phyloP scores from a whole-genome alignment of 2,888 invertebrate species.

The Pandemis corylana region DNA sequence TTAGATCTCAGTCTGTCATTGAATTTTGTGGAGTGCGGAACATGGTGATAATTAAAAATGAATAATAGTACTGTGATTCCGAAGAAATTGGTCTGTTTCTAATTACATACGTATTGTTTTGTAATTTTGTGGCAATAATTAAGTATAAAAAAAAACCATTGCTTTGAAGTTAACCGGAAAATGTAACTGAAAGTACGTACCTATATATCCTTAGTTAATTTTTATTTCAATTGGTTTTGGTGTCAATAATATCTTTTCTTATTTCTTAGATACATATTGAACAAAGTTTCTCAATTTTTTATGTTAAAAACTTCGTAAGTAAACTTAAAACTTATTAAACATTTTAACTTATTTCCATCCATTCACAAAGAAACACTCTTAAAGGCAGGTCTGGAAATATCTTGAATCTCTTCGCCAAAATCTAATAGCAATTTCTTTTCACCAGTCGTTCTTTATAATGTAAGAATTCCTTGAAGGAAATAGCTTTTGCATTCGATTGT shows the following conservation, averaged over 20 bases:
- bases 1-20: constrained; percentile 68
- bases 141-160: not conserved
- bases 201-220: not conserved
- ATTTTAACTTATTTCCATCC: constrained; percentile 17
- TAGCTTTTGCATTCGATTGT: constrained; percentile 42
- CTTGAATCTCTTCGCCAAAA: constrained; percentile 37
- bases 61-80: constrained; percentile 19
- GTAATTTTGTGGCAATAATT: too few relatives aligned
- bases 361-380: constrained; percentile 24
- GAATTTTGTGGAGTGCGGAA: constrained; percentile 68
- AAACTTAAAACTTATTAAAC: constrained; percentile 16
- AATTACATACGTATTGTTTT: not conserved
- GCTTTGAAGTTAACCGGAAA: not conserved
- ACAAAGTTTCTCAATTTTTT: not conserved
- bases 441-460: constrained; percentile 38
- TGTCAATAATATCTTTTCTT: not conserved
- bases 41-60: constrained; percentile 44
- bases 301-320: not conserved
- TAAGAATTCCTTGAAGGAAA: constrained; percentile 42
- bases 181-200: not conserved
- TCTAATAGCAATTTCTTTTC: constrained; percentile 43
- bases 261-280: too few relatives aligned
- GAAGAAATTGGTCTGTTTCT: constrained; percentile 2
- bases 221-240: too few relatives aligned
- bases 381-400: constrained; percentile 34